phyloP scores from a whole-genome alignment of 2,113 vertebrate genomes.

The Dromiciops gliroides region DNA sequence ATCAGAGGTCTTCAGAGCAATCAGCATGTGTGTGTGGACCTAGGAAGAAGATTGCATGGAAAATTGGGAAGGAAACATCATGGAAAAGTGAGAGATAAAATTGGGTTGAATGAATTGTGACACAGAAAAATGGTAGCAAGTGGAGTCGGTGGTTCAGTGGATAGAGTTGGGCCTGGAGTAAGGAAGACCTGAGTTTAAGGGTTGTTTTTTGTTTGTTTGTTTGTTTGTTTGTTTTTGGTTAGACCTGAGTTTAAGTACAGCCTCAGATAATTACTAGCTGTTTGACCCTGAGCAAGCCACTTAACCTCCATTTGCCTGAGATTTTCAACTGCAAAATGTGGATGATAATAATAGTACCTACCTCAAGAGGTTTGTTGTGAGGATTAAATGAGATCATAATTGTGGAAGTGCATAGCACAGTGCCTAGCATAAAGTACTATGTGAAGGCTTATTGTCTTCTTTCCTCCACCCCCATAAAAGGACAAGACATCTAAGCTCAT shows the following conservation, averaged over 20 bases:
- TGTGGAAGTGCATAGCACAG: background rate
- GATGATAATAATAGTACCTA: background rate
- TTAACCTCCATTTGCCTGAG: background rate
- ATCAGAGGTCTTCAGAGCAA: background rate
- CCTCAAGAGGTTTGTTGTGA: background rate
- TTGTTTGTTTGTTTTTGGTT: too few species aligned
- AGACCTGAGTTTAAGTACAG: background rate
- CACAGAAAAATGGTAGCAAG: background rate
- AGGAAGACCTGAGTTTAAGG: background rate
- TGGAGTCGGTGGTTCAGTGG: background rate
- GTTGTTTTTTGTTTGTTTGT: too few species aligned
- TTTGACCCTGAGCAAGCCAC: background rate
- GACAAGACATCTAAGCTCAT: background rate
- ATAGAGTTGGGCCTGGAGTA: background rate
- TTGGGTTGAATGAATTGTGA: background rate
- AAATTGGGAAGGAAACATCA: background rate
- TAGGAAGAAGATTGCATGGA: background rate
- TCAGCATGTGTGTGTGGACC: background rate
- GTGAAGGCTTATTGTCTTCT: background rate
- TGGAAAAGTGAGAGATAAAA: background rate
- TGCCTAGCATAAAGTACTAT: background rate
- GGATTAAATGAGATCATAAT: background rate
- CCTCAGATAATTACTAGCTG: background rate
- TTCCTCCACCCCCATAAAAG: background rate
- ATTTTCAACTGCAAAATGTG: background rate